These are phyloP conservation scores for Heliconius eleuchia DNA, from an alignment of 1,140 invertebrate genomes.

Conservation along the genomic window DNA sequence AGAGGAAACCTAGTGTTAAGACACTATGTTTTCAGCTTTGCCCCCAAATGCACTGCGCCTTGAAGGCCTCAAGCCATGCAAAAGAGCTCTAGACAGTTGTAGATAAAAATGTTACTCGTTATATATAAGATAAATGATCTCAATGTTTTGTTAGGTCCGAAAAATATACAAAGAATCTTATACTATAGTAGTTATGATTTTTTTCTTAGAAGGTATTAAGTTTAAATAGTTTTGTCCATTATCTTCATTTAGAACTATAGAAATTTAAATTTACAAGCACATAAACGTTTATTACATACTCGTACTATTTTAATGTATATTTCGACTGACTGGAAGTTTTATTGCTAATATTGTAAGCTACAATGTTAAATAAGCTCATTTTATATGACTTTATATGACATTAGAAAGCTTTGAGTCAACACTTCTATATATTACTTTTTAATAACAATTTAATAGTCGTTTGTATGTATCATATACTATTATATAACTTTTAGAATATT, in stretches of 20 bases:
- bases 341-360: not conserved
- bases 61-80: too few relatives aligned
- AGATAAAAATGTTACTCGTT: too few relatives aligned
- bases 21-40: too few relatives aligned
- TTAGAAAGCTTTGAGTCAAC: not conserved
- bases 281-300: not conserved
- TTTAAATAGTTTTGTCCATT: not conserved
- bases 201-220: not conserved
- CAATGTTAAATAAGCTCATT: constrained; percentile 1
- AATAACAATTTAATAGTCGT: not conserved
- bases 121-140: too few relatives aligned
- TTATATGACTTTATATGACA: not conserved
- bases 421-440: not conserved
- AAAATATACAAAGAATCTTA: too few relatives aligned
- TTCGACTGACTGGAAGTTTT: not conserved
- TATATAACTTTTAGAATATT: not conserved
- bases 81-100: too few relatives aligned
- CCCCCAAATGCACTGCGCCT: too few relatives aligned
- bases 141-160: too few relatives aligned
- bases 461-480: not conserved
- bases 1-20: too few relatives aligned
- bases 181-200: too few relatives aligned
- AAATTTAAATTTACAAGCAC: not conserved
- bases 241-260: not conserved
- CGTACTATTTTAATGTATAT: not conserved